phyloP scores from a whole-genome alignment of 2,888 invertebrate genomes.

The Campoplex nolae region DNA sequence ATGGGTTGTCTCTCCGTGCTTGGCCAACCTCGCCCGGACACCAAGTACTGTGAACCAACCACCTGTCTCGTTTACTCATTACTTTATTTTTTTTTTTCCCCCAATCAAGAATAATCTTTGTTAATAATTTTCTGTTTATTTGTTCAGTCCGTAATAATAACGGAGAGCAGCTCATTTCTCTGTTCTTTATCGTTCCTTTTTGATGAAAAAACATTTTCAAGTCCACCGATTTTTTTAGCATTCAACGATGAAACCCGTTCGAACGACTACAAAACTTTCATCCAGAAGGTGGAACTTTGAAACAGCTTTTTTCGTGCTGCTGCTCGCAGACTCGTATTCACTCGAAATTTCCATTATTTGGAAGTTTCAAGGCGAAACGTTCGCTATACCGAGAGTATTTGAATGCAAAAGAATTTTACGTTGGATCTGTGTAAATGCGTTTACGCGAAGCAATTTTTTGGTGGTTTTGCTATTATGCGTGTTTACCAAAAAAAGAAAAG shows the following conservation, averaged over 20 bases:
- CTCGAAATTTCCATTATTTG: not conserved
- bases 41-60: slow-evolving; percentile 82
- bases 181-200: not conserved
- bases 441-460: slow-evolving; percentile 27
- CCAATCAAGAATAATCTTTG: slow-evolving; percentile 14
- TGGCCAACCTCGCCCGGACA: slow-evolving; percentile 84
- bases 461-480: not conserved
- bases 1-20: slow-evolving; percentile 83
- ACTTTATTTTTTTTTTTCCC: slow-evolving; percentile 20
- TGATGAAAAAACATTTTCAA: not conserved
- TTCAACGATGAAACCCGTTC: no score
- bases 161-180: not conserved
- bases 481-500: not conserved
- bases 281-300: not conserved
- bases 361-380: not conserved
- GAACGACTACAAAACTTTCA: not conserved
- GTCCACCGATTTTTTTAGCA: not conserved
- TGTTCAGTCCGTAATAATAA: slow-evolving; percentile 5
- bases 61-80: slow-evolving; percentile 71
- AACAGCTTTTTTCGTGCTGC: not conserved
- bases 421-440: slow-evolving; percentile 2
- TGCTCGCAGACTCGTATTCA: not conserved
- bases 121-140: not conserved
- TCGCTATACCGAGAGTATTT: slow-evolving; percentile 26
- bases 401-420: slow-evolving; percentile 26